phyloP scores from a whole-genome alignment of 2,888 invertebrate species.

The Caenorhabditis sp. region DNA sequence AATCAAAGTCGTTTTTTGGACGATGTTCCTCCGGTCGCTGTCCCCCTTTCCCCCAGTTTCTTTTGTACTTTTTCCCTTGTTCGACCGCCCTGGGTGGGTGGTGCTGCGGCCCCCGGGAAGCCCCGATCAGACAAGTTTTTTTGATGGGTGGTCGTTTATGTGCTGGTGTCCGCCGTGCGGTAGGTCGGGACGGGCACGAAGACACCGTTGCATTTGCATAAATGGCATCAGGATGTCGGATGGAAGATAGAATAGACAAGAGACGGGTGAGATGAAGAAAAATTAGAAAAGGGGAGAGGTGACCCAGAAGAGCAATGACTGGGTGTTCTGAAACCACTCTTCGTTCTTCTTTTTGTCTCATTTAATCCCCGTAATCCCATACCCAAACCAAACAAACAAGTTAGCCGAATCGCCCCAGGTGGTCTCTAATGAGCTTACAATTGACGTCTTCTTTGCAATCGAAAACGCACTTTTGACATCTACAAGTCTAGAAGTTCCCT shows the following conservation, averaged over 20 bases:
- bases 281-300: slow-evolving; percentile 16
- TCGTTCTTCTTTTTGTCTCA: no score
- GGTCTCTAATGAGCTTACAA: slow-evolving; percentile 55
- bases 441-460: not conserved
- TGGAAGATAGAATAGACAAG: no score
- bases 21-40: not conserved
- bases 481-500: no score
- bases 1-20: slow-evolving; percentile 56
- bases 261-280: slow-evolving; percentile 28
- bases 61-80: slow-evolving; percentile 56
- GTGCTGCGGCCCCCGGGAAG: slow-evolving; percentile 24
- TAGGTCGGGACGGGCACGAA: slow-evolving; percentile 33
- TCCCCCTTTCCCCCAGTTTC: slow-evolving; percentile 21
- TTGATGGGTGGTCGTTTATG: slow-evolving; percentile 60
- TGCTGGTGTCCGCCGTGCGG: slow-evolving; percentile 56
- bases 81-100: slow-evolving; percentile 32
- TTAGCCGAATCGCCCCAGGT: slow-evolving; percentile 33
- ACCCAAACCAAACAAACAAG: slow-evolving; percentile 59
- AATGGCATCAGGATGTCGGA: slow-evolving; percentile 33
- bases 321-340: slow-evolving; percentile 2
- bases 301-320: slow-evolving; percentile 10
- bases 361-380: slow-evolving; percentile 1
- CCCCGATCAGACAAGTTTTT: slow-evolving; percentile 47
- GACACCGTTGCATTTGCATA: slow-evolving; percentile 63
- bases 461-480: not conserved